phyloP scores from a whole-genome alignment of 2,888 invertebrate species.

The Orthosia cruda region DNA sequence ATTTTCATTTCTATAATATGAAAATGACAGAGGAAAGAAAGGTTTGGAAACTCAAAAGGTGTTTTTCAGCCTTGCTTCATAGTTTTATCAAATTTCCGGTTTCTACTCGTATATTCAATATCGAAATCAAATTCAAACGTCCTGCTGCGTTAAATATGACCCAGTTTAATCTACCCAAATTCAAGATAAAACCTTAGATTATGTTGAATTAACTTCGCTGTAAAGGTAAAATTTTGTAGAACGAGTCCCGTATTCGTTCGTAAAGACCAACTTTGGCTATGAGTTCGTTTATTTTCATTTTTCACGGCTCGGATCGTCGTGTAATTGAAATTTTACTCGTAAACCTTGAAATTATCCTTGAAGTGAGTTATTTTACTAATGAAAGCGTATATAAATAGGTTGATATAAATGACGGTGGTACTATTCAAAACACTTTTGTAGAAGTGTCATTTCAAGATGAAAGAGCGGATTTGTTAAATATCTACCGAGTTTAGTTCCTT shows the following conservation, averaged over 20 bases:
- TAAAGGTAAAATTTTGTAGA: slow-evolving; percentile 3
- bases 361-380: neutral
- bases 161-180: neutral
- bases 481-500: too few species aligned
- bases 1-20: too few species aligned
- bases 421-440: neutral
- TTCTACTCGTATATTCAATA: too few species aligned
- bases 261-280: slow-evolving; percentile 18
- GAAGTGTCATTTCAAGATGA: neutral
- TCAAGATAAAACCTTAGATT: neutral
- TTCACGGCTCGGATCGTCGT: slow-evolving; percentile 18
- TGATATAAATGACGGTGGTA: neutral
- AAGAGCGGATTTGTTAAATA: too few species aligned
- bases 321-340: slow-evolving; percentile 33
- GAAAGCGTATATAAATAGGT: neutral
- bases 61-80: too few species aligned
- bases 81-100: too few species aligned
- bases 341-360: neutral
- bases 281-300: slow-evolving; percentile 29
- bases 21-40: neutral
- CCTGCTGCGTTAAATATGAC: neutral
- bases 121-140: too few species aligned
- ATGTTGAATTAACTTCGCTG: neutral
- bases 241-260: slow-evolving; percentile 17
- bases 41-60: neutral